Percentiles rank a stretch among this genome's conserved stretches.
phyloP scores from a whole-genome alignment of 2,888 invertebrate genomes.

The Chouioia cunea region DNA sequence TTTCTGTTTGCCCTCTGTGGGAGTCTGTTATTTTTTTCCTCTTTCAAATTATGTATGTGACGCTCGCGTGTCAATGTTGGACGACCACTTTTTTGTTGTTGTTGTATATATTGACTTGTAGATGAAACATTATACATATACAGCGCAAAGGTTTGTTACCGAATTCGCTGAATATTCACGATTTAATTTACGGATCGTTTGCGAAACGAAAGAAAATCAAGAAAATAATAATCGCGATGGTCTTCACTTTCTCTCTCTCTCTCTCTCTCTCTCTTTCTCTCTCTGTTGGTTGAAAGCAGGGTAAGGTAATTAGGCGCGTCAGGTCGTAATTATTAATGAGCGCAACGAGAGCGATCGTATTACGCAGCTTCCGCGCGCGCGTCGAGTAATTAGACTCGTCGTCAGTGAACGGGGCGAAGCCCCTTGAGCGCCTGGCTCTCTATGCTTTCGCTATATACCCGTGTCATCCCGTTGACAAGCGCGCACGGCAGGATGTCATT shows the following conservation, averaged over 20 bases:
- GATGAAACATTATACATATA: slow-evolving; percentile 38
- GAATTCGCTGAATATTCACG: slow-evolving; percentile 9
- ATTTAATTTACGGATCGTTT: slow-evolving; percentile 1
- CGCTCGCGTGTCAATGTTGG: slow-evolving; percentile 39
- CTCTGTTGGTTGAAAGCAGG: neutral
- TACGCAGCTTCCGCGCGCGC: slow-evolving; percentile 37
- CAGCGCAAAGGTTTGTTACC: slow-evolving; percentile 1
- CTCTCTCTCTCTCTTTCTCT: slow-evolving; percentile 30
- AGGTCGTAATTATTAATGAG: slow-evolving; percentile 47
- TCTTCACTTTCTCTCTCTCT: slow-evolving; percentile 11
- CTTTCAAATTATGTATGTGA: slow-evolving; percentile 40
- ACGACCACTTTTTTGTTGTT: slow-evolving; percentile 14
- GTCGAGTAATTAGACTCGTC: slow-evolving; percentile 43
- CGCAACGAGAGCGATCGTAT: slow-evolving; percentile 45
- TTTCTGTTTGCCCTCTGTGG: slow-evolving; percentile 11
- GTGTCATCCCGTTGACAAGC: slow-evolving; percentile 7
- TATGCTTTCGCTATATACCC: neutral
- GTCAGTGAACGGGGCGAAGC: neutral
- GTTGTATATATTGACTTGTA: slow-evolving; percentile 43
- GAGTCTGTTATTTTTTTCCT: slow-evolving; percentile 15
- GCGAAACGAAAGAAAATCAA: neutral
- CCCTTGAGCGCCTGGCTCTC: neutral
- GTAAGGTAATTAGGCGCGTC: slow-evolving; percentile 44
- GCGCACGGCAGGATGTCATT: neutral
- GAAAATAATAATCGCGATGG: neutral